Evolutionary conservation across 2,797 vertebrate species (phyloP).

Genomic region (Furcifer pardalis): DNA sequence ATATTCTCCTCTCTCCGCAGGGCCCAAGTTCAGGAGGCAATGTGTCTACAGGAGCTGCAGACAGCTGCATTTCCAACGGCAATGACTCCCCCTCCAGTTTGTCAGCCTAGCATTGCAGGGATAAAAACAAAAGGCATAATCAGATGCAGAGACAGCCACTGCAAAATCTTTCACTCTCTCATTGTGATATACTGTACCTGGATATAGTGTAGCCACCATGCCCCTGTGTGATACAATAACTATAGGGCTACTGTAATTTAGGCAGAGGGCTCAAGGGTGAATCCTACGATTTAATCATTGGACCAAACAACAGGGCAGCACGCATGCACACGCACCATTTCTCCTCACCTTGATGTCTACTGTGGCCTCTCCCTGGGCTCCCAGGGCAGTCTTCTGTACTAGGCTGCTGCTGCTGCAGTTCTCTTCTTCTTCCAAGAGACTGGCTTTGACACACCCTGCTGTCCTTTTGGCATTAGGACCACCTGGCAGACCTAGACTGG

Average conservation of each 20-base stretch:
- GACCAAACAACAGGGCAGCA: not conserved
- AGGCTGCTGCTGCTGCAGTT: constrained; percentile 57
- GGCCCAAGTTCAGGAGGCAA: constrained; percentile 46
- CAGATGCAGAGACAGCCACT: not conserved
- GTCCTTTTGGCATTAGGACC: constrained; percentile 77
- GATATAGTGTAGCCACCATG: too few relatives aligned
- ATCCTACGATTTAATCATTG: not conserved
- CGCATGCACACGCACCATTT: not conserved
- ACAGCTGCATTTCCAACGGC: constrained; percentile 60
- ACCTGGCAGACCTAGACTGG: constrained; percentile 70
- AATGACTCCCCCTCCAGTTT: constrained; percentile 51
- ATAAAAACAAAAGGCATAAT: not conserved
- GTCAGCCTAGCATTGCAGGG: constrained; percentile 50
- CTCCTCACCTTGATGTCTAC: constrained; percentile 54
- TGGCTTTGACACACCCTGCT: constrained; percentile 72
- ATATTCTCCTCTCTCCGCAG: constrained; percentile 66
- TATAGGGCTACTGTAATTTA: not conserved
- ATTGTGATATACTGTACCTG: too few relatives aligned
- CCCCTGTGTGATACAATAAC: not conserved
- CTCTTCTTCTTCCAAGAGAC: constrained; percentile 60
- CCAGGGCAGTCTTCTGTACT: constrained; percentile 18
- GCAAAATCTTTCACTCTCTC: not conserved
- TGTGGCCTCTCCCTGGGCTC: constrained; percentile 48
- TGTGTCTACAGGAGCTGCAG: not conserved
- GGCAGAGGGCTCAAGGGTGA: not conserved